These are phyloP conservation scores for Capreolus pygargus DNA, from an alignment of 2,113 vertebrate species.

Conservation along the genomic window DNA sequence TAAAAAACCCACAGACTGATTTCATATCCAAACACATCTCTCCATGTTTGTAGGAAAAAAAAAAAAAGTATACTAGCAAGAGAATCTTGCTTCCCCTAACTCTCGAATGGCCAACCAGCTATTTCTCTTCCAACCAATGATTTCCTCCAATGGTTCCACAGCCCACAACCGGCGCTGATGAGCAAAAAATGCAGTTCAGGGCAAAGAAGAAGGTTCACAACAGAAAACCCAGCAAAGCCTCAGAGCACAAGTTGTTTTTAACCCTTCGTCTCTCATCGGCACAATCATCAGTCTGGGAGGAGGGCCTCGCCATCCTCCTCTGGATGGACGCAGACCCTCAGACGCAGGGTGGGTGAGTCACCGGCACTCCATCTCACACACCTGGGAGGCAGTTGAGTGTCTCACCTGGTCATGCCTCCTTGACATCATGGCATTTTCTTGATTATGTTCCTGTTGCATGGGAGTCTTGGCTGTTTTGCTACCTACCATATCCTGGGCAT, in stretches of 20 bases:
- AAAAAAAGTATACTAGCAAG: neutral
- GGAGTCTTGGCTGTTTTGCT: neutral
- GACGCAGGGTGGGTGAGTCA: neutral
- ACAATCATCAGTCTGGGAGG: neutral
- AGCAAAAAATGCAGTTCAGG: rapidly evolving
- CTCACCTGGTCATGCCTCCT: neutral
- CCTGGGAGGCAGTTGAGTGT: neutral
- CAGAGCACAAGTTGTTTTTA: rapidly evolving
- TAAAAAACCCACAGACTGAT: constrained; percentile 9
- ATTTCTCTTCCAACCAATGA: neutral
- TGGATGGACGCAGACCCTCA: neutral
- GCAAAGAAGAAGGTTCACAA: neutral
- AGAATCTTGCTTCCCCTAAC: neutral
- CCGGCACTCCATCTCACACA: neutral
- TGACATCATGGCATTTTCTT: neutral
- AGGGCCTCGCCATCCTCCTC: rapidly evolving
- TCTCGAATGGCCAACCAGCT: neutral
- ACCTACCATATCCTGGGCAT: neutral
- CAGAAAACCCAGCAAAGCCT: neutral
- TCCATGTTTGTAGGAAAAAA: neutral
- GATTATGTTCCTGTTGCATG: neutral
- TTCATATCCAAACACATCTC: constrained; percentile 36
- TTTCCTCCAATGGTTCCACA: rapidly evolving
- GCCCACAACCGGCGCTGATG: neutral
- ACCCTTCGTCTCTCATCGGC: rapidly evolving